Conservation (phyloP, 2,888 invertebrate genomes). For the Hanleya hanleyi region DNA sequence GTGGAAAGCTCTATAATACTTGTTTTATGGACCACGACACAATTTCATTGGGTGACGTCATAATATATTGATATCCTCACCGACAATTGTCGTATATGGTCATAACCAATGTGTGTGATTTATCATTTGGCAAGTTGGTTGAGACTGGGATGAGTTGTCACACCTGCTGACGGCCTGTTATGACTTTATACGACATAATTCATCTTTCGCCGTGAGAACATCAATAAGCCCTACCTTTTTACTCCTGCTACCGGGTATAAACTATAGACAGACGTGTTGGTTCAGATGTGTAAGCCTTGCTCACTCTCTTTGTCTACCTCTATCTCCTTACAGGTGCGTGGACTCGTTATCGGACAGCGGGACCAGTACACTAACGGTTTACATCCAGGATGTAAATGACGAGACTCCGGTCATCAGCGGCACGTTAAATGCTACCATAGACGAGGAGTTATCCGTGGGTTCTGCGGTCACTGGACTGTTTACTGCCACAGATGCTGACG, state of each 20-base stretch:
- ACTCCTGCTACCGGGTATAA: background rate
- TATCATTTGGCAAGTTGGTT: too few species aligned
- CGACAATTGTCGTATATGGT: too few species aligned
- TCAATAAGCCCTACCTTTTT: too few species aligned
- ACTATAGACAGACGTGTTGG: background rate
- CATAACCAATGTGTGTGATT: too few species aligned
- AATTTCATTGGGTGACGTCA: too few species aligned
- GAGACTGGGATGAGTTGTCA: too few species aligned
- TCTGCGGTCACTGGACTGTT: conserved; percentile 15
- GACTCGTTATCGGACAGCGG: background rate
- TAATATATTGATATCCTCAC: too few species aligned
- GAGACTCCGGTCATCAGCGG: conserved; percentile 21
- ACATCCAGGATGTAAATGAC: conserved; percentile 30
- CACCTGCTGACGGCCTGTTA: too few species aligned
- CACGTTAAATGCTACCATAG: conserved; percentile 3
- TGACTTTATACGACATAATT: too few species aligned
- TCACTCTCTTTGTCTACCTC: background rate
- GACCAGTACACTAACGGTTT: conserved; percentile 12
- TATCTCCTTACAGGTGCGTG: background rate
- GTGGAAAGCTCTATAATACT: too few species aligned
- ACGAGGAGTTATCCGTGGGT: conserved; percentile 28
- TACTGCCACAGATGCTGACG: conserved; percentile 31
- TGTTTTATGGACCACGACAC: too few species aligned
- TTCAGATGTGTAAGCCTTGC: background rate
- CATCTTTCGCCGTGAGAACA: too few species aligned